These are phyloP conservation scores for Hypotaenidia okinawae DNA, from an alignment of 2,797 vertebrate species.

Conservation along the genomic window DNA sequence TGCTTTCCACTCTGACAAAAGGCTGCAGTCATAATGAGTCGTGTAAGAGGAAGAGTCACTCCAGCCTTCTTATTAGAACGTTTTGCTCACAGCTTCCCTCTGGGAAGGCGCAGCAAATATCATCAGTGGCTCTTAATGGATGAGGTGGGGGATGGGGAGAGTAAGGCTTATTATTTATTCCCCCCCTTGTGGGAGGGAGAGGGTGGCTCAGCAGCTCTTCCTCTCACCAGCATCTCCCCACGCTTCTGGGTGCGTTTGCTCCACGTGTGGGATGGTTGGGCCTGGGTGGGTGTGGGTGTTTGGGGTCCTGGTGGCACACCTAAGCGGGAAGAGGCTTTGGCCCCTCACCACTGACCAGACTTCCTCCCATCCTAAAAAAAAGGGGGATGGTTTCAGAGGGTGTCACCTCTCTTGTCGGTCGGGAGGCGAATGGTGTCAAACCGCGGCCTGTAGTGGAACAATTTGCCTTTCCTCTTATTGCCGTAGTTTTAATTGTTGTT, in stretches of 20 bases:
- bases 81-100: not conserved
- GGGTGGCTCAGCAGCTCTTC: not conserved
- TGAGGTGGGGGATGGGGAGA: not conserved
- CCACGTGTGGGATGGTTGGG: not conserved
- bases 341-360: fast-evolving
- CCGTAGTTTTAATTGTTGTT: not conserved
- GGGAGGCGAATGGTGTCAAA: not conserved
- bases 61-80: not conserved
- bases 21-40: not conserved
- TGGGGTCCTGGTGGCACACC: not conserved
- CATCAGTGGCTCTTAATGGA: not conserved
- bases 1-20: not conserved
- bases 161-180: not conserved
- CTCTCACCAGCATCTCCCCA: not conserved
- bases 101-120: not conserved
- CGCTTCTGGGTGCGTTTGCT: not conserved
- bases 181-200: not conserved
- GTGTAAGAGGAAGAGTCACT: not conserved
- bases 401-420: not conserved
- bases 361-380: not conserved
- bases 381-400: not conserved
- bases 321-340: not conserved
- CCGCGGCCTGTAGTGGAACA: not conserved
- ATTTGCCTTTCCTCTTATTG: not conserved
- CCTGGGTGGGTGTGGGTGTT: not conserved